Conservation (phyloP, 2,113 vertebrate genomes). For the Picathartes gymnocephalus region DNA sequence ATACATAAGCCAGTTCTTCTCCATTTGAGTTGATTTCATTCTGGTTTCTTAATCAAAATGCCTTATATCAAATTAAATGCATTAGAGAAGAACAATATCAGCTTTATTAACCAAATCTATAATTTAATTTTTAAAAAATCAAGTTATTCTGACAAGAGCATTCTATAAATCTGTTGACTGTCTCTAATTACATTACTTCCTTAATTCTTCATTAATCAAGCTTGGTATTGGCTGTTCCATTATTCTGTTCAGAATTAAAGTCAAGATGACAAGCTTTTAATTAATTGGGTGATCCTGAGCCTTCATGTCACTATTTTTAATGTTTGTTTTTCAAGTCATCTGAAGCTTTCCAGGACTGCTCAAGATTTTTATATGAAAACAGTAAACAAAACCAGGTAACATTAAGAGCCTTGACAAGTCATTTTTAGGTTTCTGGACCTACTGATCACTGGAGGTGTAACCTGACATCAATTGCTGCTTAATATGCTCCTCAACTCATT, state of each 20-base stretch:
- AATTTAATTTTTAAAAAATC: slow-evolving; percentile 35
- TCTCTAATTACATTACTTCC: slow-evolving; percentile 29
- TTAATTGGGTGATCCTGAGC: neutral
- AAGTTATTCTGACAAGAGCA: slow-evolving; percentile 48
- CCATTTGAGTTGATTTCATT: slow-evolving; percentile 15
- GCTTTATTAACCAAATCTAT: slow-evolving; percentile 43
- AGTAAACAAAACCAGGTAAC: neutral
- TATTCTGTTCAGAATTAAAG: slow-evolving; percentile 22
- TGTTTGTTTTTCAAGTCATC: neutral
- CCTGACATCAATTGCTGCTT: neutral
- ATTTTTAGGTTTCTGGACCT: neutral
- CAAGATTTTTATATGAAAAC: neutral
- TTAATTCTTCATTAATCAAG: slow-evolving; percentile 41
- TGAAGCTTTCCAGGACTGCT: neutral
- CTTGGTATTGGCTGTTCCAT: neutral
- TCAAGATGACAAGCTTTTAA: slow-evolving; percentile 31
- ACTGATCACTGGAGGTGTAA: neutral
- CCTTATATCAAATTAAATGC: slow-evolving; percentile 33
- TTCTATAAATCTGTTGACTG: slow-evolving; percentile 32
- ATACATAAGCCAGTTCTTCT: neutral
- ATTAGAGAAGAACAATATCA: slow-evolving; percentile 37
- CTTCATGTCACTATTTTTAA: neutral
- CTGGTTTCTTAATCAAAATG: slow-evolving; percentile 40
- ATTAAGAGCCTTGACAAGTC: neutral
- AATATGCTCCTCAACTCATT: neutral